A percentile compares a stretch with the other conserved stretches of the same genome.
Conservation (phyloP, 2,888 invertebrate genomes). For the Amitus sp. region DNA sequence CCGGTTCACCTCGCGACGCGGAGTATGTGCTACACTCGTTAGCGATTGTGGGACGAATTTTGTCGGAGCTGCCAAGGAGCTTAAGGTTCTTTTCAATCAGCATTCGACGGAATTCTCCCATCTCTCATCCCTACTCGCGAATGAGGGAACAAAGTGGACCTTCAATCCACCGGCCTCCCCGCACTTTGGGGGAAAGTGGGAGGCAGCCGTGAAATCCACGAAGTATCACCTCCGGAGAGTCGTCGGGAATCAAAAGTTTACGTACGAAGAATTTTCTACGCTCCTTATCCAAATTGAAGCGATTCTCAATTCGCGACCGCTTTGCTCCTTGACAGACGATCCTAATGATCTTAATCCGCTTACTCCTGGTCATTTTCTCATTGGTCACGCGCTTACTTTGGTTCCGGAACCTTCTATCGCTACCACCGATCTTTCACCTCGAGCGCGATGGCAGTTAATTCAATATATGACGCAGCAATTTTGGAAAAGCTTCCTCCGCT, state of each 20-base stretch:
- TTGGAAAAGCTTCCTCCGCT: constrained; percentile 33
- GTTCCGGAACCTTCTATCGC: constrained; percentile 21
- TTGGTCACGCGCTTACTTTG: constrained; percentile 34
- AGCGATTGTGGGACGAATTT: constrained; percentile 44
- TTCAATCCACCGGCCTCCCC: constrained; percentile 47
- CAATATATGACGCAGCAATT: constrained; percentile 26
- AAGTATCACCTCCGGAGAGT: constrained; percentile 46
- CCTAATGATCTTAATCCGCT: constrained; percentile 38
- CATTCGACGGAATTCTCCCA: no score
- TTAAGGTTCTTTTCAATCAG: constrained; percentile 12
- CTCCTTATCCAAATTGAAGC: constrained; percentile 37
- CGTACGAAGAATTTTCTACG: constrained; percentile 45
- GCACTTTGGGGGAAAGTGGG: constrained; percentile 51
- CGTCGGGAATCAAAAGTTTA: constrained; percentile 38
- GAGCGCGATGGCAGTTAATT: constrained; percentile 31
- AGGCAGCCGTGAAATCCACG: constrained; percentile 47
- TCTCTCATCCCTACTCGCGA: constrained; percentile 10
- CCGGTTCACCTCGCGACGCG: constrained; percentile 39
- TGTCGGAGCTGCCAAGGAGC: constrained; percentile 28
- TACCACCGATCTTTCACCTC: constrained; percentile 11
- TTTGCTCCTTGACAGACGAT: constrained; percentile 40
- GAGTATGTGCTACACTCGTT: constrained; percentile 26
- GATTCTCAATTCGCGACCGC: constrained; percentile 45
- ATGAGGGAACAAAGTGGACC: constrained; percentile 34
- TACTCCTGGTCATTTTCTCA: constrained; percentile 52